These are phyloP conservation scores for Egretta garzetta DNA, from an alignment of 2,113 vertebrate genomes.

Conservation along the genomic window DNA sequence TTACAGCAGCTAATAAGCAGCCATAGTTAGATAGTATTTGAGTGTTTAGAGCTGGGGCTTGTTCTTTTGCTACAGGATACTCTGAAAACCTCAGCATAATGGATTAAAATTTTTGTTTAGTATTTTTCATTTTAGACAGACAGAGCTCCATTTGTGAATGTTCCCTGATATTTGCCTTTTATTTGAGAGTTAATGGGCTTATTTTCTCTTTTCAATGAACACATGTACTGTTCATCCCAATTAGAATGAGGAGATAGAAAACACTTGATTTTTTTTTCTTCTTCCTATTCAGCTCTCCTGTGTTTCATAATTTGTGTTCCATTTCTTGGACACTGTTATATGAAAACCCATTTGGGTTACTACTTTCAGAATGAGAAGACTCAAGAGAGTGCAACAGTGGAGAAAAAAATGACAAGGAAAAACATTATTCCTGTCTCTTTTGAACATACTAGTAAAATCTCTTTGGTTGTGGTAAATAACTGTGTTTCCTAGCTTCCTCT, in stretches of 20 bases:
- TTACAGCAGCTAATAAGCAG: not conserved
- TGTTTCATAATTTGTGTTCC: conserved; percentile 49
- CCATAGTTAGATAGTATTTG: not conserved
- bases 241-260: conserved; percentile 37
- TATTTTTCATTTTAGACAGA: not conserved
- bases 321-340: conserved; percentile 1
- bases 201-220: conserved; percentile 40
- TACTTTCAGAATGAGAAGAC: not conserved
- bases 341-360: not conserved
- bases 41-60: not conserved
- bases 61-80: not conserved
- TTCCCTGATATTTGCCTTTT: conserved; percentile 24
- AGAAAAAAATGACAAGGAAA: not conserved
- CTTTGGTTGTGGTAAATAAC: not conserved
- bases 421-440: not conserved
- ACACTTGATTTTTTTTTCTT: not conserved
- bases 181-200: conserved; percentile 44
- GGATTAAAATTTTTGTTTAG: not conserved
- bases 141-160: conserved; percentile 25
- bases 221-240: conserved; percentile 34
- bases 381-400: not conserved
- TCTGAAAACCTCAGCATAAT: not conserved
- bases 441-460: not conserved
- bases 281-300: not conserved
- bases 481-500: not conserved